Base-by-base conservation (phyloP, 2,888 invertebrate species). In the Pterobdella sp. region DNA sequence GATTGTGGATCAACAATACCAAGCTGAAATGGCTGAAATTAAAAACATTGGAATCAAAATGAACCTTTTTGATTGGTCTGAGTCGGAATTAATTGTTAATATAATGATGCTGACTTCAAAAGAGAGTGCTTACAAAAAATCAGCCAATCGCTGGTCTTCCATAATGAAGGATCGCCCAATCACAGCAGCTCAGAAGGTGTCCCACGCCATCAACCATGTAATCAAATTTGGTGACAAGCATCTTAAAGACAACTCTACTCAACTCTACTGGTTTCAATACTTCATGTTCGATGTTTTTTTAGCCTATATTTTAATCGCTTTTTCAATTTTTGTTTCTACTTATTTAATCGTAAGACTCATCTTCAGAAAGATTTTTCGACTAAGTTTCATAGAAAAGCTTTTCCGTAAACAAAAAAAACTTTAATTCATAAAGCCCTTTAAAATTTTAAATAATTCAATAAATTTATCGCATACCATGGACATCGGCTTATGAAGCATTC, bases 261-360 rank as follows among this genome's bases (percentile, higher is more conserved):
- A 70, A n/a, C 52, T 74, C 1, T 52, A 37, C 29, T 49, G 37
- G 31, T 35, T 52, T 42, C 71, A 74, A 32, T 66, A 34, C 56
- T 71, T 68, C 42, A 74, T 74, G 74, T 69, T 74, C 42, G 74
- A 74, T 42, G 36, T 74, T 7, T 32, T 74, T 7, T n/a, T 65
- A n/a, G 49, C 68, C 42, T 34, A 32, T 14, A 7, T 49, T 26
- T 26, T 10, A n/a, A 10, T 72, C 29, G 34, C 10, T 14, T 60
- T 60, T 26, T 3, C 31, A 31, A 31, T 60, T 14, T 14, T 14
- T 14, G 22, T n/a, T 14, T n/a, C 14, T 49, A n/a, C 34, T 32
- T 66, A 34, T 66, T 26, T 31, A 49, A 49, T 49, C 14, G 52
- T 49, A 22, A 49, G 52, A 49, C 14, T 49, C n/a, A 49, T 49